These are phyloP conservation scores for Coracias cyanogaster DNA, from an alignment of 2,797 vertebrate genomes.

Conservation along the genomic window DNA sequence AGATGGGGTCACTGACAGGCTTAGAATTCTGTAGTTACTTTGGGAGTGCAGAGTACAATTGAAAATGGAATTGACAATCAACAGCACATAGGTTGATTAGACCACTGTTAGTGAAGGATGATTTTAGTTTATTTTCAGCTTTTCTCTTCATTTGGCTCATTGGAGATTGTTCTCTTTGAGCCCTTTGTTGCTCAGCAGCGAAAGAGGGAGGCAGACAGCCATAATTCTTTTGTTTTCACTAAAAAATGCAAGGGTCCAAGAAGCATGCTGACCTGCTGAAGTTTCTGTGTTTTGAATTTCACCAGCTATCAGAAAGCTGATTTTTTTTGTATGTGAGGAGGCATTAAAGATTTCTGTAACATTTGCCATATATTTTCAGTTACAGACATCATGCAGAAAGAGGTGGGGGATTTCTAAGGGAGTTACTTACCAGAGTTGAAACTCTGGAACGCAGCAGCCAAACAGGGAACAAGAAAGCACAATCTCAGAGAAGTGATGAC, in stretches of 20 bases:
- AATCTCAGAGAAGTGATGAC: neutral
- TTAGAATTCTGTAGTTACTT: neutral
- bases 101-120: neutral
- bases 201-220: neutral
- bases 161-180: neutral
- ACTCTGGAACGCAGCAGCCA: neutral
- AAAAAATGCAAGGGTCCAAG: neutral
- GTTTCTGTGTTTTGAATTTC: neutral
- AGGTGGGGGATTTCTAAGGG: neutral
- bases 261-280: neutral
- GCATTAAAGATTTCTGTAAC: neutral
- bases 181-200: neutral
- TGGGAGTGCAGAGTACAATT: neutral
- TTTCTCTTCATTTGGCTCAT: neutral
- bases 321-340: neutral
- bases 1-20: neutral
- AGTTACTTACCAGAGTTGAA: neutral
- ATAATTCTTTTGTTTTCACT: neutral
- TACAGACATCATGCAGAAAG: neutral
- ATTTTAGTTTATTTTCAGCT: neutral
- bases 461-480: neutral
- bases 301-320: neutral
- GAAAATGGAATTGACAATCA: neutral
- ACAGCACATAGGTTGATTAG: neutral
- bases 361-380: neutral